A percentile compares a stretch with the other conserved stretches of the same genome.
These are phyloP conservation scores for Amiota mariae DNA, from an alignment of 2,888 invertebrate species.

Conservation along the genomic window DNA sequence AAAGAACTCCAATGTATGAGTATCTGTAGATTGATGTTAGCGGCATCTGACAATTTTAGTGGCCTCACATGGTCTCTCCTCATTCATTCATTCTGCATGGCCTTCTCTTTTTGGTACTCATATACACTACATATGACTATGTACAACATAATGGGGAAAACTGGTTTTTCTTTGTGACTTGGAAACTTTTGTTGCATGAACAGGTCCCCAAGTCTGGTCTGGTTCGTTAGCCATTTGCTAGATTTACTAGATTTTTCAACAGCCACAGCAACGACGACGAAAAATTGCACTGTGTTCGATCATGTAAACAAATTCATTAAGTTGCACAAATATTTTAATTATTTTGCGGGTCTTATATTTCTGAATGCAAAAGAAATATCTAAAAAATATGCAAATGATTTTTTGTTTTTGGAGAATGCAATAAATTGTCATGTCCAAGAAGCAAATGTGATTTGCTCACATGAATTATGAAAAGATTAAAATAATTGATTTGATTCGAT, in stretches of 20 bases:
- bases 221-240: constrained; percentile 56
- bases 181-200: constrained; percentile 52
- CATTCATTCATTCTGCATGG: constrained; percentile 57
- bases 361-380: constrained; percentile 20
- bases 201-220: neutral
- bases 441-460: too few species aligned
- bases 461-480: too few species aligned
- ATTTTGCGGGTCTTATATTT: constrained; percentile 40
- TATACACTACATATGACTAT: neutral
- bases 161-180: constrained; percentile 36
- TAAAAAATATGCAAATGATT: constrained; percentile 33
- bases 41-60: constrained; percentile 65
- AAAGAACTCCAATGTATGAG: too few species aligned
- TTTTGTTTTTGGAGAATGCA: neutral
- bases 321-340: constrained; percentile 63
- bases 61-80: constrained; percentile 54
- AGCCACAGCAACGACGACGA: constrained; percentile 41
- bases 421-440: too few species aligned
- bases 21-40: constrained; percentile 59
- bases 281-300: constrained; percentile 47
- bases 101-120: constrained; percentile 43
- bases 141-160: neutral
- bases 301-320: constrained; percentile 67
- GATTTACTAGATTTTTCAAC: constrained; percentile 57
- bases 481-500: too few species aligned